Percentiles rank a stretch among this genome's conserved stretches.
Evolutionary conservation across 2,113 vertebrate species (phyloP).

Genomic region (Otolemur garnettii): DNA sequence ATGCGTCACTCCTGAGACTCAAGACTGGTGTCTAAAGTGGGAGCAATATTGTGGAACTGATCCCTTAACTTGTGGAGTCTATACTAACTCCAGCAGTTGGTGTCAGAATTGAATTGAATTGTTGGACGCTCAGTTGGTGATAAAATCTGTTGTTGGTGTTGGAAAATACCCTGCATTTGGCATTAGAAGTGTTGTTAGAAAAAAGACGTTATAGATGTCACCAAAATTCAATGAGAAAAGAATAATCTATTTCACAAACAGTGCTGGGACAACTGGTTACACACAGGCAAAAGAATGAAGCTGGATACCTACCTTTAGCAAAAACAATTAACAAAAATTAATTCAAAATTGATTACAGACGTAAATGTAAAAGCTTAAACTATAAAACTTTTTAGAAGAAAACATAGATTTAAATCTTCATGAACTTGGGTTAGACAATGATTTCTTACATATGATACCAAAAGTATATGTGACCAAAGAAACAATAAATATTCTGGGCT

Average conservation of each 20-base stretch:
- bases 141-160: background rate
- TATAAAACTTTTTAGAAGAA: background rate
- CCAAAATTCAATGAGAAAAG: background rate
- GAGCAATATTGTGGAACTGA: background rate
- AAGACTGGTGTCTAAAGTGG: background rate
- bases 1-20: background rate
- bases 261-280: background rate
- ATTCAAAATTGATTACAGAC: background rate
- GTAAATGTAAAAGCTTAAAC: background rate
- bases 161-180: background rate
- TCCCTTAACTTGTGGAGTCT: background rate
- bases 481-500: background rate
- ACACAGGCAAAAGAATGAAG: background rate
- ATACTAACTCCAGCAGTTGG: background rate
- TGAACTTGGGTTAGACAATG: background rate
- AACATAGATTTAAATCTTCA: background rate
- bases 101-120: background rate
- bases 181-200: background rate
- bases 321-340: background rate
- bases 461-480: background rate
- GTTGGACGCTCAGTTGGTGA: background rate
- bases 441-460: background rate
- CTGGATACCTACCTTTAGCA: background rate
- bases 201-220: background rate
- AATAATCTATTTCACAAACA: background rate